A percentile compares a stretch with the other conserved stretches of the same genome.
Conservation (phyloP, 2,888 invertebrate genomes). For the Phalangium opilio region DNA sequence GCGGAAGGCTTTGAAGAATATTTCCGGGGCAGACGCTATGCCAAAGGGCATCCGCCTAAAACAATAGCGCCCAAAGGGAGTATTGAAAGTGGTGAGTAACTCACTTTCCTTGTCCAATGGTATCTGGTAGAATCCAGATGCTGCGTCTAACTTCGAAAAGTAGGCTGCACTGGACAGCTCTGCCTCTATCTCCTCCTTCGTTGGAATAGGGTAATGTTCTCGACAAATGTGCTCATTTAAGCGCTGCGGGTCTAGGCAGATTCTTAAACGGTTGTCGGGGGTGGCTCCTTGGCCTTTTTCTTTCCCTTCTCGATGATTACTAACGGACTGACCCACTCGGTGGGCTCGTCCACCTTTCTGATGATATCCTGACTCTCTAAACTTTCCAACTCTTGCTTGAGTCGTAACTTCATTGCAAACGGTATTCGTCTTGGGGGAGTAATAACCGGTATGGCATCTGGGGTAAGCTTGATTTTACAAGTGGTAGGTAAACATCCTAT, state of each 20-base stretch:
- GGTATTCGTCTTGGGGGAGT: constrained; percentile 4
- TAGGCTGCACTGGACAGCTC: constrained; percentile 20
- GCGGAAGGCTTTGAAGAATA: constrained; percentile 22
- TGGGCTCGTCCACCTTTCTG: constrained; percentile 1
- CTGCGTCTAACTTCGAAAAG: constrained; percentile 24
- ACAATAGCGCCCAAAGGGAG: constrained; percentile 26
- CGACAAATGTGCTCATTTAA: constrained; percentile 22
- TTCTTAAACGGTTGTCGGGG: constrained; percentile 22
- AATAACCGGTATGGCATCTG: not conserved
- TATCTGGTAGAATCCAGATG: constrained; percentile 28
- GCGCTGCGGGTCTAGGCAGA: constrained; percentile 27
- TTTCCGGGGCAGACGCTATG: constrained; percentile 26
- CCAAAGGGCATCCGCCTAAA: constrained; percentile 26
- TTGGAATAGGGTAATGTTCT: constrained; percentile 25
- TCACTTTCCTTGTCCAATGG: constrained; percentile 25
- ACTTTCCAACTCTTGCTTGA: not conserved
- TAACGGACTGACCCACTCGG: constrained; percentile 22
- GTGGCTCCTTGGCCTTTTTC: constrained; percentile 22
- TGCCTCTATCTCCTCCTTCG: constrained; percentile 24
- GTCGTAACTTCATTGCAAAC: not conserved
- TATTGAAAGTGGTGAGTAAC: constrained; percentile 27
- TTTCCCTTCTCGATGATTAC: constrained; percentile 4
- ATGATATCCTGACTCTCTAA: constrained; percentile 5
- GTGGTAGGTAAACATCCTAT: not conserved
- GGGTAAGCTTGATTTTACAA: constrained; percentile 1